Evolutionary conservation across 1,140 invertebrate species (phyloP).

Genomic region (Batillaria attramentaria): DNA sequence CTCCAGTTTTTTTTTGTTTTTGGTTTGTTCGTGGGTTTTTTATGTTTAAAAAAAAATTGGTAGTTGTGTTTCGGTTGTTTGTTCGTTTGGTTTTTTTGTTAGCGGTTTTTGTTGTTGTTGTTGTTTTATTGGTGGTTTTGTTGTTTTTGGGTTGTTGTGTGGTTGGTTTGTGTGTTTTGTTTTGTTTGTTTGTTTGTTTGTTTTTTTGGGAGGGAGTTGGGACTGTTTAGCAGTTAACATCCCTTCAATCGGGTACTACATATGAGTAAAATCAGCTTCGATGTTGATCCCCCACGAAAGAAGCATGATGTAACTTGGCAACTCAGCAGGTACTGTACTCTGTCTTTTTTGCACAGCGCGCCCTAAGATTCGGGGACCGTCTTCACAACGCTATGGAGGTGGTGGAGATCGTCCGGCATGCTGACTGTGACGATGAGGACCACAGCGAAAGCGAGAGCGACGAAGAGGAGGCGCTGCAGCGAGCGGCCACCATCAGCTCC

Average conservation of each 20-base stretch:
- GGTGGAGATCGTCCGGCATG: slow-evolving; percentile 20
- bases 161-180: slow-evolving; percentile 17
- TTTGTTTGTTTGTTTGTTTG: slow-evolving; percentile 12
- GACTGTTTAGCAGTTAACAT: background rate
- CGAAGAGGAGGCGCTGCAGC: slow-evolving; percentile 18
- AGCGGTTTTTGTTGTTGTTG: too few relatives aligned
- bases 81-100: background rate
- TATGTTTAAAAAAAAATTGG: background rate
- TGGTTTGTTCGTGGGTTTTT: too few relatives aligned
- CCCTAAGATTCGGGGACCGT: background rate
- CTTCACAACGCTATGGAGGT: slow-evolving; percentile 17
- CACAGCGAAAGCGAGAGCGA: background rate
- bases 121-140: too few relatives aligned
- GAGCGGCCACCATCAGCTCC: background rate
- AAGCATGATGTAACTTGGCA: background rate
- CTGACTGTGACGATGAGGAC: background rate
- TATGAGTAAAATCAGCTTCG: background rate
- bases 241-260: background rate
- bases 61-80: background rate
- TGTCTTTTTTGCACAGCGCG: background rate
- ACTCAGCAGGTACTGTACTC: background rate
- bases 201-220: background rate
- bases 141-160: too few relatives aligned
- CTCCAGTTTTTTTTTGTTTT: background rate
- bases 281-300: background rate